These are phyloP conservation scores for Odontesthes bonariensis DNA, from an alignment of 2,113 vertebrate species.

Conservation along the genomic window DNA sequence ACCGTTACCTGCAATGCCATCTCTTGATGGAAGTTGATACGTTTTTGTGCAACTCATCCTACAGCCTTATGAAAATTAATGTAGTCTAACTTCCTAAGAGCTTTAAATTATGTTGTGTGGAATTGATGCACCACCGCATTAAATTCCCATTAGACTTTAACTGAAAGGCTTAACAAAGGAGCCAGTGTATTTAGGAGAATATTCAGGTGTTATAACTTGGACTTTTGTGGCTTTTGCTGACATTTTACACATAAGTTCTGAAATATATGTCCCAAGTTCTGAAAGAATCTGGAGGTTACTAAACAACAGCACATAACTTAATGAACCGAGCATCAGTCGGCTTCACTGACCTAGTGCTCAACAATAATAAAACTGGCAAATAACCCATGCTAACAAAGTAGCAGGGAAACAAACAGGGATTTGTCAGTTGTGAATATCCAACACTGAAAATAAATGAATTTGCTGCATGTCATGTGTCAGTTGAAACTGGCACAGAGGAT, in stretches of 20 bases:
- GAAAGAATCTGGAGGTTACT: constrained; percentile 1
- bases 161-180: too few relatives aligned
- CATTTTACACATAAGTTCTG: not conserved
- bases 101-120: too few relatives aligned
- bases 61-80: not conserved
- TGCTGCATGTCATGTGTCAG: not conserved
- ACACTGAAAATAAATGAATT: not conserved
- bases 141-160: too few relatives aligned
- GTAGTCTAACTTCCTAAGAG: not conserved
- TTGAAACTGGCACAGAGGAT: not conserved
- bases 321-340: not conserved
- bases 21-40: not conserved
- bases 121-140: too few relatives aligned
- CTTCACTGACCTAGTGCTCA: not conserved
- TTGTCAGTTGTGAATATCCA: not conserved
- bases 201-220: too few relatives aligned
- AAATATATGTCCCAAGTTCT: constrained; percentile 6
- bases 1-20: not conserved
- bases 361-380: not conserved
- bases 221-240: not conserved
- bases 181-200: too few relatives aligned
- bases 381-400: constrained; percentile 7
- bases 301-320: constrained; percentile 2
- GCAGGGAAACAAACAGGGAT: constrained; percentile 9
- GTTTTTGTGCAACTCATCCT: not conserved